phyloP scores from a whole-genome alignment of 2,113 vertebrate genomes.

The Crotalus viridis region DNA sequence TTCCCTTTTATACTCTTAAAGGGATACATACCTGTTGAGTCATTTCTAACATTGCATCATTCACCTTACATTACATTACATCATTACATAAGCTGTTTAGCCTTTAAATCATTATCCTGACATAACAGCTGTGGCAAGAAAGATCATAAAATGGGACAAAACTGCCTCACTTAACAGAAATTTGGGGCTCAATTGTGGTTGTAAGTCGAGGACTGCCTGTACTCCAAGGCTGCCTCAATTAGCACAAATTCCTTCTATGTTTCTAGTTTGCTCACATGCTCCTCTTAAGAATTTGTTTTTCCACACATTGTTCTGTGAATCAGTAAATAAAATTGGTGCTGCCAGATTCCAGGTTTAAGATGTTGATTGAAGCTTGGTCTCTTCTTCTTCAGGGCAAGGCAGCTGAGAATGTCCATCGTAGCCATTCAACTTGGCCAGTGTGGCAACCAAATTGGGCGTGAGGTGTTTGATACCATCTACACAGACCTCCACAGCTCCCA shows the following conservation, averaged over 20 bases:
- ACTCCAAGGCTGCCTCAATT: too few relatives aligned
- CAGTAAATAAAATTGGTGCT: background rate
- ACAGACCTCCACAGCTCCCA: slow-evolving; percentile 67
- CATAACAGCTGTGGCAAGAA: background rate
- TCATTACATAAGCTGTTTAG: too few relatives aligned
- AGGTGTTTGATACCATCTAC: slow-evolving; percentile 80
- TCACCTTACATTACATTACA: too few relatives aligned
- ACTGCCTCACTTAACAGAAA: too few relatives aligned
- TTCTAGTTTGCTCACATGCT: background rate
- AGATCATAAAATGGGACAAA: background rate
- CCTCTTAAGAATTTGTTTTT: background rate
- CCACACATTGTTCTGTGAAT: background rate
- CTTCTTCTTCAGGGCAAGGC: slow-evolving; percentile 5
- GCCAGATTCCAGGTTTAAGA: background rate
- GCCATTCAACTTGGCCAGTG: slow-evolving; percentile 94
- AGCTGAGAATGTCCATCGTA: slow-evolving; percentile 82
- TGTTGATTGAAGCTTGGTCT: background rate
- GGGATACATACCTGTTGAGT: too few relatives aligned
- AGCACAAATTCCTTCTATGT: background rate
- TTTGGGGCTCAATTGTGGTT: background rate
- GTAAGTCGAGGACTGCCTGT: too few relatives aligned
- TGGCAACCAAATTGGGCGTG: slow-evolving; percentile 90
- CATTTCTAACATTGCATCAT: too few relatives aligned
- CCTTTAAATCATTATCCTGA: too few relatives aligned
- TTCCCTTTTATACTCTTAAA: too few relatives aligned